Evolutionary conservation across 2,113 vertebrate species (phyloP), one percentile per base, ranked within the genome.

Genomic region (Furnarius figulus): DNA sequence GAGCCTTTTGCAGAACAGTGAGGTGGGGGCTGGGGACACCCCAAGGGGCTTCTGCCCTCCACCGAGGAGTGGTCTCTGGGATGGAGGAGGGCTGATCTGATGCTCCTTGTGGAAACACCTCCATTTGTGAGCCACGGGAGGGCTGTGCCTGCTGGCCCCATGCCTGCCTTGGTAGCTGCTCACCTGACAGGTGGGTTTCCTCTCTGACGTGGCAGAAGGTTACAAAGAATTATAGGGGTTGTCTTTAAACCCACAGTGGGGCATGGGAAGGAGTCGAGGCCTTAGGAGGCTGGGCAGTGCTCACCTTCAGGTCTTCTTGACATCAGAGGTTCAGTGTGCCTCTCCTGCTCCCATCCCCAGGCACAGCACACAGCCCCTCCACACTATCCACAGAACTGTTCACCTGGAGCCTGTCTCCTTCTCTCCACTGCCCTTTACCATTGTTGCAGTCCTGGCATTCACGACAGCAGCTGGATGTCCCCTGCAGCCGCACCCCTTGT

Each of bases 1-100:
- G 22, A 94, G 58, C 71, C 1, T 2, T 95, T 97, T 92, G 72
- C 20, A 37, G 85, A 93, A 90, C 86, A 80, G 82, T 50, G 71
- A 30, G 40, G 21, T 68, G 47, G 42, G 44, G 42, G 73, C 2
- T 92, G 78, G 81, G 84, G 61, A 62, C 77, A 89, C 20, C 44
- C 39, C 25, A 10, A 40, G 33, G 79, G 52, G 18, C 40, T 87
- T 33, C 61, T 85, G 39, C n/a, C 9, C 19, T 53, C 24, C 2
- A 9, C 46, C 0, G 0, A 49, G 25, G 44, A 16, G 30, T 74
- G 59, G 16, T 16, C 47, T 61, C 37, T 17, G 2, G 1, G 6
- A 21, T 37, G 42, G 9, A 8, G 7, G 11, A 58, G 22, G 23
- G 27, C 35, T 75, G 47, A 78, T 14, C 20, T 59, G 49, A 3